Evolutionary conservation across 2,888 invertebrate genomes (phyloP).

Genomic region (Drosophila kanekoi): DNA sequence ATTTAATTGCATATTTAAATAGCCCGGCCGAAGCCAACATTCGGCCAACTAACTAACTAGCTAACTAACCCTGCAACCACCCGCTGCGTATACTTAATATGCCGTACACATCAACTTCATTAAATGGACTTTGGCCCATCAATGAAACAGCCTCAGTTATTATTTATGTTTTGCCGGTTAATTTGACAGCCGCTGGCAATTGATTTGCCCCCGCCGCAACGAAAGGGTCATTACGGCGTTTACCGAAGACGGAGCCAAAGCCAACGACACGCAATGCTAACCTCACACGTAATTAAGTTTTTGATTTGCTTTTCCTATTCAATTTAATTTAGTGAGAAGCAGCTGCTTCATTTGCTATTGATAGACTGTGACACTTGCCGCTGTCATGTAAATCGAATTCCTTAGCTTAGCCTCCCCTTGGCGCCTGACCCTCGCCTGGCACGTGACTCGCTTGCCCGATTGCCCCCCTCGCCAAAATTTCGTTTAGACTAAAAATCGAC

Average conservation of each 20-base stretch:
- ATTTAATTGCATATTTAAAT: slow-evolving; percentile 75
- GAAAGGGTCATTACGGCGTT: slow-evolving; percentile 53
- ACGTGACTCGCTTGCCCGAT: slow-evolving; percentile 72
- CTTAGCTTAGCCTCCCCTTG: slow-evolving; percentile 76
- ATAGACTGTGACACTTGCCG: slow-evolving; percentile 52
- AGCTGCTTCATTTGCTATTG: slow-evolving; percentile 46
- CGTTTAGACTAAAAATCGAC: slow-evolving; percentile 29
- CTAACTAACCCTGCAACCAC: slow-evolving; percentile 17
- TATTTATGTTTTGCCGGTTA: slow-evolving; percentile 50
- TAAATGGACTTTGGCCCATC: slow-evolving; percentile 52
- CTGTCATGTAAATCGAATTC: slow-evolving; percentile 62
- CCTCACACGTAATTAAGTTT: slow-evolving; percentile 61
- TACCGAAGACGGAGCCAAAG: neutral
- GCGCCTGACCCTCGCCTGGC: slow-evolving; percentile 40
- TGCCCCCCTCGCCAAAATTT: slow-evolving; percentile 12
- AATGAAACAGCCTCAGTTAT: slow-evolving; percentile 51
- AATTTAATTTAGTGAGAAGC: slow-evolving; percentile 47
- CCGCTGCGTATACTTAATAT: slow-evolving; percentile 62
- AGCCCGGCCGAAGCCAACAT: slow-evolving; percentile 13
- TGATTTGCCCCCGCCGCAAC: slow-evolving; percentile 31
- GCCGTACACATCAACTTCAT: slow-evolving; percentile 41
- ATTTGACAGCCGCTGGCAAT: slow-evolving; percentile 70
- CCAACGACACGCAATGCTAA: slow-evolving; percentile 12
- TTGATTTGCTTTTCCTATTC: slow-evolving; percentile 30
- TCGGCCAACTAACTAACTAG: neutral